Evolutionary conservation across 2,888 invertebrate species (phyloP).

Genomic region (Calliphora vomitoria): DNA sequence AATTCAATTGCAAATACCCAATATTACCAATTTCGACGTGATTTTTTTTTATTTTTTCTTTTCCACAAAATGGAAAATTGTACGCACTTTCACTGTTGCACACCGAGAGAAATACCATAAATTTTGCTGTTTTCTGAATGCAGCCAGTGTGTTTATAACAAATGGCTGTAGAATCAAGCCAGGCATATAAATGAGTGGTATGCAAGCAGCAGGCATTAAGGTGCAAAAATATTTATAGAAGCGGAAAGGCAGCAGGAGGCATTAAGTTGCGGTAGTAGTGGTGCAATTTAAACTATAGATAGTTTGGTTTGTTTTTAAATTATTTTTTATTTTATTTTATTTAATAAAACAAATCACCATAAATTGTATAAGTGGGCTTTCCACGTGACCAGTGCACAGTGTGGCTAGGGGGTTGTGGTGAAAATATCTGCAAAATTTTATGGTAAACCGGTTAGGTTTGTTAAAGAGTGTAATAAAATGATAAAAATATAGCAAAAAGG

Average conservation of each 20-base stretch:
- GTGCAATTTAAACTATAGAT: conserved; percentile 20
- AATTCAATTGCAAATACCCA: conserved; percentile 69
- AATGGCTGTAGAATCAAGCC: conserved; percentile 48
- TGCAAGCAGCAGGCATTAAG: background rate
- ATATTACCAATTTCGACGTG: conserved; percentile 42
- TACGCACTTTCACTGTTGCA: background rate
- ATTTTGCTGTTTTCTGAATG: background rate
- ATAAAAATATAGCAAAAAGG: too few relatives aligned
- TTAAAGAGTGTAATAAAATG: too few relatives aligned
- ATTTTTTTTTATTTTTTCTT: conserved; percentile 23
- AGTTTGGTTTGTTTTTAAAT: background rate
- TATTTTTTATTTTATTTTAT: background rate
- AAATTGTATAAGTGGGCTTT: conserved; percentile 31
- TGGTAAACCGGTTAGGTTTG: too few relatives aligned
- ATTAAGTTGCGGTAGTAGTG: background rate
- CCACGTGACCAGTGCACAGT: too few relatives aligned
- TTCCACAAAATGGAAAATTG: background rate
- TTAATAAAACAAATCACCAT: conserved; percentile 63
- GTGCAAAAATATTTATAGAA: background rate
- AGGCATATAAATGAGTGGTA: conserved; percentile 25
- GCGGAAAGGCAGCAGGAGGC: background rate
- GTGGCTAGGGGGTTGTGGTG: too few relatives aligned
- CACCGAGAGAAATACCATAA: background rate
- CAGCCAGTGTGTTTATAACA: conserved; percentile 25
- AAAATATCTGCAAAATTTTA: too few relatives aligned